phyloP scores from a whole-genome alignment of 2,113 vertebrate genomes.

The Pseudois nayaur region DNA sequence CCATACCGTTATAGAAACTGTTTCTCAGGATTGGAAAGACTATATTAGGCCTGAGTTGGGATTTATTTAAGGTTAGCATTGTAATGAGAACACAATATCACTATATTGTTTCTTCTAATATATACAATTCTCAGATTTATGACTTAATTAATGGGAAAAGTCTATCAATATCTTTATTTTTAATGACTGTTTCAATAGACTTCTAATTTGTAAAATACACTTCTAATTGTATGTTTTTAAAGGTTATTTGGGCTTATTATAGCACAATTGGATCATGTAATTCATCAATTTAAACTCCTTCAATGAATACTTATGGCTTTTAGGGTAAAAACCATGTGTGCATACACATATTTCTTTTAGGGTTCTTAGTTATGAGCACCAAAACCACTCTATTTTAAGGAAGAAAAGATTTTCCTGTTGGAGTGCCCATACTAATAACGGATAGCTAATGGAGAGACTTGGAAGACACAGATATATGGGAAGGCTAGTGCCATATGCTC shows the following conservation, averaged over 20 bases:
- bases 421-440: not conserved
- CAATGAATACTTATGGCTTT: not conserved
- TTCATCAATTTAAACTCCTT: not conserved
- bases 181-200: not conserved
- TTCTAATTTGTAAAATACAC: not conserved
- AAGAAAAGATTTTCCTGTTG: not conserved
- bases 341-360: not conserved
- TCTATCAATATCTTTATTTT: not conserved
- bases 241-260: not conserved
- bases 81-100: not conserved
- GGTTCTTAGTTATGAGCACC: not conserved
- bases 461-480: not conserved
- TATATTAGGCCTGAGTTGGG: not conserved
- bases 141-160: not conserved
- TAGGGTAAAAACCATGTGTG: not conserved
- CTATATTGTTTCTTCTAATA: not conserved
- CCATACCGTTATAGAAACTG: not conserved
- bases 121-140: not conserved
- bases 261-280: not conserved
- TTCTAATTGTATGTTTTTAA: not conserved
- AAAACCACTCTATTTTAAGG: not conserved
- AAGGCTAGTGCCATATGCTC: not conserved
- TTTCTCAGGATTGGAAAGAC: not conserved
- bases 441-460: not conserved
- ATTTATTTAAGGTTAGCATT: constrained; percentile 28